These are phyloP conservation scores for Venusia cambrica DNA, from an alignment of 2,888 invertebrate genomes.

Conservation along the genomic window DNA sequence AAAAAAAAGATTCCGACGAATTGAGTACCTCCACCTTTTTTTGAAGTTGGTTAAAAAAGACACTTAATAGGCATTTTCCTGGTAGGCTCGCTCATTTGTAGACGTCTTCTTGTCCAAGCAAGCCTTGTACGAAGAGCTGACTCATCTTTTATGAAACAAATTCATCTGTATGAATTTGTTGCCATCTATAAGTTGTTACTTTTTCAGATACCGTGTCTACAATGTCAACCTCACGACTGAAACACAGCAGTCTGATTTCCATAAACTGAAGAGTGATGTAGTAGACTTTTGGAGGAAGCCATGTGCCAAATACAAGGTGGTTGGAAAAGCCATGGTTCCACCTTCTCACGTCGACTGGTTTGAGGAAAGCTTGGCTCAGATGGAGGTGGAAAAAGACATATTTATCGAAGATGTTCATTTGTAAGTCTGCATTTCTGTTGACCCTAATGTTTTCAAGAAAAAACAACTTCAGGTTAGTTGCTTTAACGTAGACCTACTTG, in stretches of 20 bases:
- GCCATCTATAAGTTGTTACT: too few relatives aligned
- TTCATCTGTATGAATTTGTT: too few relatives aligned
- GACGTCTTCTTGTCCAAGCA: too few relatives aligned
- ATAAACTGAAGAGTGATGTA: slow-evolving; percentile 43
- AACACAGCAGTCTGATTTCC: slow-evolving; percentile 44
- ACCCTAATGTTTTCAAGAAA: neutral
- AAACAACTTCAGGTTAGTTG: too few relatives aligned
- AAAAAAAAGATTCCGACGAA: too few relatives aligned
- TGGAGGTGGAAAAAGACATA: slow-evolving; percentile 44
- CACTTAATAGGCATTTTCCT: too few relatives aligned
- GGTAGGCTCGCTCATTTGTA: too few relatives aligned
- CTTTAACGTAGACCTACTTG: too few relatives aligned
- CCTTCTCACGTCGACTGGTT: slow-evolving; percentile 55
- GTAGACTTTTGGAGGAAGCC: slow-evolving; percentile 59
- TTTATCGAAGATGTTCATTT: slow-evolving; percentile 52
- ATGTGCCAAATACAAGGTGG: slow-evolving; percentile 40
- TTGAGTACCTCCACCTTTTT: too few relatives aligned
- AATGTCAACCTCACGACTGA: slow-evolving; percentile 41
- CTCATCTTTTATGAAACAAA: neutral
- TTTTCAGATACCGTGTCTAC: slow-evolving; percentile 55
- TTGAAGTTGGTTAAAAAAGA: too few relatives aligned
- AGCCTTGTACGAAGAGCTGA: too few relatives aligned
- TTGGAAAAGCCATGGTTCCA: slow-evolving; percentile 58
- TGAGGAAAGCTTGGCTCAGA: slow-evolving; percentile 44
- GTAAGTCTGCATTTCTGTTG: slow-evolving; percentile 46